Percentiles rank a stretch among this genome's conserved stretches.
These are phyloP conservation scores for Embidobia sp. DNA, from an alignment of 2,888 invertebrate genomes.

Conservation along the genomic window DNA sequence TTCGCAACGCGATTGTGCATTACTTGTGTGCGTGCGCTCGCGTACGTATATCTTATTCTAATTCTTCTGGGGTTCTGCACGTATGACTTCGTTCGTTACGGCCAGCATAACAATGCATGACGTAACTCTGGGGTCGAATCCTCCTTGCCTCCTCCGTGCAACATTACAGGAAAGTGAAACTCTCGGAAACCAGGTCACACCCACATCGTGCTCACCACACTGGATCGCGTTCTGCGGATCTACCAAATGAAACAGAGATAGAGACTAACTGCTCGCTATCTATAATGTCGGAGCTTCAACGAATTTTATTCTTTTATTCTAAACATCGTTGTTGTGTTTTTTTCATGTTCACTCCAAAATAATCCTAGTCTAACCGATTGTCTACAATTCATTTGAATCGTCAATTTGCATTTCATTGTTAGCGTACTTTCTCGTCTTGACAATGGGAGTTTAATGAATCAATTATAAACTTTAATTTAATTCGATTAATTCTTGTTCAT, in stretches of 20 bases:
- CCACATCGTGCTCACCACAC: slow-evolving; percentile 78
- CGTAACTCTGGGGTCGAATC: slow-evolving; percentile 77
- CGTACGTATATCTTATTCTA: slow-evolving; percentile 61
- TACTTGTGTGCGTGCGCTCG: slow-evolving; percentile 32
- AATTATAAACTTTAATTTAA: too few species aligned
- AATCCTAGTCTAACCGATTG: too few species aligned
- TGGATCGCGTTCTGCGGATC: slow-evolving; percentile 67
- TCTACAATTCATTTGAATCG: too few species aligned
- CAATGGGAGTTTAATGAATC: too few species aligned
- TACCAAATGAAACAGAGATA: slow-evolving; percentile 64
- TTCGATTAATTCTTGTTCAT: too few species aligned
- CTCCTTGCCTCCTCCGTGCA: slow-evolving; percentile 77
- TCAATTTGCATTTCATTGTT: too few species aligned
- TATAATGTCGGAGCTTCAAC: slow-evolving; percentile 32
- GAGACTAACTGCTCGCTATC: slow-evolving; percentile 58
- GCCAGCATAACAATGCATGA: slow-evolving; percentile 79
- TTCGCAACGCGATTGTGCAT: slow-evolving; percentile 48
- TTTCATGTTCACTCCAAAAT: too few species aligned
- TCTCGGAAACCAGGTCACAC: slow-evolving; percentile 82
- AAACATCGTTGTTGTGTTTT: slow-evolving; percentile 23
- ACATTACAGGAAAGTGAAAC: slow-evolving; percentile 81
- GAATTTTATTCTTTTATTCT: slow-evolving; percentile 45
- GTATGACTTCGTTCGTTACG: slow-evolving; percentile 75
- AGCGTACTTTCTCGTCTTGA: too few species aligned
- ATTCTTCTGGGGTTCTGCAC: slow-evolving; percentile 75